phyloP scores from a whole-genome alignment of 2,888 invertebrate species.

The Choristoneura rosaceana region DNA sequence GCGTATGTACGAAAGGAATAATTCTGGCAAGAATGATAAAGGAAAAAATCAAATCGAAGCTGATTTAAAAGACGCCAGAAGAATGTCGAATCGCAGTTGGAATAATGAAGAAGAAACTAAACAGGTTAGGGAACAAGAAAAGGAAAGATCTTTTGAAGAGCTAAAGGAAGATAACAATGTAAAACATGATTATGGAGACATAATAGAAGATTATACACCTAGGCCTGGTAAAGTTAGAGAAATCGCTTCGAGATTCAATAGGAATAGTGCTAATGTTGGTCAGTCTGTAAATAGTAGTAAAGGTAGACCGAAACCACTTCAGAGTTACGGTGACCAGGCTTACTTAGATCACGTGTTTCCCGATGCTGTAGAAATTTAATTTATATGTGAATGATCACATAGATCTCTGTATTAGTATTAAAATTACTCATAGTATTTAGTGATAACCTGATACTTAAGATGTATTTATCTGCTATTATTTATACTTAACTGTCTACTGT shows the following conservation, averaged over 20 bases:
- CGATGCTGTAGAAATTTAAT: slow-evolving; percentile 79
- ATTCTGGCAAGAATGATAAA: slow-evolving; percentile 60
- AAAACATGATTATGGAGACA: slow-evolving; percentile 17
- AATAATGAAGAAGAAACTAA: slow-evolving; percentile 49
- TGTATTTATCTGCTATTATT: slow-evolving; percentile 35
- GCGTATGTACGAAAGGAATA: slow-evolving; percentile 70
- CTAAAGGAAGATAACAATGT: slow-evolving; percentile 40
- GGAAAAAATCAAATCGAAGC: slow-evolving; percentile 48
- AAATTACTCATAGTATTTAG: slow-evolving; percentile 34
- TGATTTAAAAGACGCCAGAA: slow-evolving; percentile 53
- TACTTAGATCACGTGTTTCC: slow-evolving; percentile 88
- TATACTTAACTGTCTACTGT: slow-evolving; percentile 26
- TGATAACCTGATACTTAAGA: slow-evolving; percentile 37
- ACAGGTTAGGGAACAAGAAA: slow-evolving; percentile 33
- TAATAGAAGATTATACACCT: slow-evolving; percentile 62
- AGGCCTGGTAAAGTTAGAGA: slow-evolving; percentile 77
- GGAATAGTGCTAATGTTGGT: slow-evolving; percentile 59
- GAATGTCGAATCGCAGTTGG: slow-evolving; percentile 61
- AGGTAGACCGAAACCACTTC: slow-evolving; percentile 85
- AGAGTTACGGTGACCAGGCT: slow-evolving; percentile 84
- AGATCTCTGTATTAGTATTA: slow-evolving; percentile 49
- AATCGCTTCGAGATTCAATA: slow-evolving; percentile 77
- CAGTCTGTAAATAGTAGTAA: slow-evolving; percentile 63
- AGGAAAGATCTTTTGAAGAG: slow-evolving; percentile 43
- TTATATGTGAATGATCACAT: slow-evolving; percentile 46